A percentile compares a stretch with the other conserved stretches of the same genome.
These are phyloP conservation scores for Melozone crissalis DNA, from an alignment of 2,113 vertebrate species.

Conservation along the genomic window DNA sequence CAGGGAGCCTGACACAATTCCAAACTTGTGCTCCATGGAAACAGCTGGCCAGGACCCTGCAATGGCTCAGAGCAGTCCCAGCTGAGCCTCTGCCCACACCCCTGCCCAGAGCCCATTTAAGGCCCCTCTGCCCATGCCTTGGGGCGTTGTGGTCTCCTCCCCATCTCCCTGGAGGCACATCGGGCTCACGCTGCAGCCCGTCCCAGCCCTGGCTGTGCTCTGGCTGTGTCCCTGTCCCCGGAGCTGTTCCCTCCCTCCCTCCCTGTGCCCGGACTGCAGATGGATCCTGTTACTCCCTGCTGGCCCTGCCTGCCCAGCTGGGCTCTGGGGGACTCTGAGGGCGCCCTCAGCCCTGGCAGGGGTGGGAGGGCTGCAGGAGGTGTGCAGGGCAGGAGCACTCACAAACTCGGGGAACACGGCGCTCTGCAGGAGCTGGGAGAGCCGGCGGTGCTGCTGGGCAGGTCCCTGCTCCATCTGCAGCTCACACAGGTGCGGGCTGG, in stretches of 20 bases:
- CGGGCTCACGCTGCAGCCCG: not conserved
- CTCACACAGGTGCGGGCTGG: slow-evolving; percentile 76
- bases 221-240: not conserved
- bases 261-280: fast-evolving
- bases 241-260: not conserved
- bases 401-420: slow-evolving; percentile 85
- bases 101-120: not conserved
- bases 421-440: slow-evolving; percentile 74
- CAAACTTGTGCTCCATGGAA: not conserved
- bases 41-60: not conserved
- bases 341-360: not conserved
- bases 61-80: not conserved
- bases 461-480: slow-evolving; percentile 78
- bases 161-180: not conserved
- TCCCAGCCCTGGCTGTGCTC: not conserved
- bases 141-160: not conserved
- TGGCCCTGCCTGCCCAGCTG: not conserved
- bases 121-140: not conserved
- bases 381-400: slow-evolving; percentile 58
- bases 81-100: not conserved
- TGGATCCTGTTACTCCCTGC: not conserved
- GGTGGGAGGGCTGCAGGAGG: not conserved
- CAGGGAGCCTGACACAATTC: fast-evolving
- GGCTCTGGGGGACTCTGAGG: not conserved
- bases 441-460: slow-evolving; percentile 74